Base-by-base conservation (phyloP, 2,888 invertebrate genomes). In the Netelia melanura region DNA sequence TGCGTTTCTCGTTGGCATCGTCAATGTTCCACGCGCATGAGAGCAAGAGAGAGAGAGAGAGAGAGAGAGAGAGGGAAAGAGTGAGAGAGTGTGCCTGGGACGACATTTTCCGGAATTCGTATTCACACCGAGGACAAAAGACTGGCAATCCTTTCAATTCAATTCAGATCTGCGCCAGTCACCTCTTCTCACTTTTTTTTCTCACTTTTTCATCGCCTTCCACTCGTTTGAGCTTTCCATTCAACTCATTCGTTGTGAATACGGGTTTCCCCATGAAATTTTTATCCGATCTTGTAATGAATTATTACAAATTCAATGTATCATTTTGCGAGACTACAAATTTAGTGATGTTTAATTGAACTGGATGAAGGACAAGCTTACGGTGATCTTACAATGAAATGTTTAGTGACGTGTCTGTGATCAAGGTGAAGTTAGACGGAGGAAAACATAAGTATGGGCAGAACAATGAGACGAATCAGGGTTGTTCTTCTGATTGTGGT, bases 81-180 rank as follows among this genome's bases (percentile, higher is more conserved):
- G 64, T 64, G 76, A 79, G 80, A 85, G 56, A 67, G 79, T 58
- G 30, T 68, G 80, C 56, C 71, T 58, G 61, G 86, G 84, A 86
- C 84, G 86, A 84, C 77, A 86, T 78, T 65, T 30, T 58, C 79
- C 82, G 70, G 64, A 84, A 80, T 74, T 80, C 84, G 72, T 75
- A 86, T 86, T 74, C 81, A 85, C 71, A 70, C 75, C 52, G 71
- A 68, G 30, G 81, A 86, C 87, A 88, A 88, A 87, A 84, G 86
- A 87, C 81, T 83, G 84, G 76, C 84, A 83, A 87, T 85, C 83
- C 82, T 87, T 88, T 89, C 77, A 88, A 89, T 89, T 88, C 30
- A 30, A 89, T 89, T 89, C 87, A 81, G 81, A 83, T 81, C 86
- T 75, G 83, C 72, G 79, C 58, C 79, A 84, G 54, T 64, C 61